Percentiles rank a stretch among this genome's conserved stretches.
Conservation (phyloP, 2,113 vertebrate species). For the Plectropomus leopardus region DNA sequence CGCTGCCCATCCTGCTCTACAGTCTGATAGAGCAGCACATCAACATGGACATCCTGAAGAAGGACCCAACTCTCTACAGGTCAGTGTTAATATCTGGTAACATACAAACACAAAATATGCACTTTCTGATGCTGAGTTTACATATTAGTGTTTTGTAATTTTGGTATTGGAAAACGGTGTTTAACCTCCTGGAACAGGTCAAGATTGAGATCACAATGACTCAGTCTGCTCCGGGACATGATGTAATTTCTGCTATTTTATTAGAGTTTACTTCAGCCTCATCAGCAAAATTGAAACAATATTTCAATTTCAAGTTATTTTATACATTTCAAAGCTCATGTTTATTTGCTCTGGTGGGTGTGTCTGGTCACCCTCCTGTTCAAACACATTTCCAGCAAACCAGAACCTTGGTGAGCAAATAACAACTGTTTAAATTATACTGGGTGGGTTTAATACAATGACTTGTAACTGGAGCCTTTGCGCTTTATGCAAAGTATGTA, state of each 20-base stretch:
- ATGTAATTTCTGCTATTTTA: too few relatives aligned
- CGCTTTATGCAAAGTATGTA: too few relatives aligned
- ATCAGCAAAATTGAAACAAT: neutral
- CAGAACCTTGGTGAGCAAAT: too few relatives aligned
- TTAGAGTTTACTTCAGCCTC: neutral
- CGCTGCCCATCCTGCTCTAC: conserved; percentile 96
- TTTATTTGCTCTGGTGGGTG: too few relatives aligned
- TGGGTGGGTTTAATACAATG: too few relatives aligned
- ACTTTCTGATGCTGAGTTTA: neutral
- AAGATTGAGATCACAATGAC: neutral
- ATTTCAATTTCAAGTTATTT: too few relatives aligned
- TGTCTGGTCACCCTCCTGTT: too few relatives aligned
- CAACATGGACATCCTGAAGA: conserved; percentile 91
- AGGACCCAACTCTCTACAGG: conserved; percentile 95
- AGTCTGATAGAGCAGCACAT: conserved; percentile 97
- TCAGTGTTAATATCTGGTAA: neutral
- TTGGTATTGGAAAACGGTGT: neutral
- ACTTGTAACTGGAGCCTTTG: too few relatives aligned
- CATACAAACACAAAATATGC: neutral
- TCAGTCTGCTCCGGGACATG: neutral
- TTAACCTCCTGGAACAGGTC: neutral
- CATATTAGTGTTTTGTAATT: neutral
- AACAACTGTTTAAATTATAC: too few relatives aligned
- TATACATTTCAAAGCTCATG: too few relatives aligned
- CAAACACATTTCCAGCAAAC: too few relatives aligned